phyloP scores from a whole-genome alignment of 2,888 invertebrate species.

The Antitype chi region DNA sequence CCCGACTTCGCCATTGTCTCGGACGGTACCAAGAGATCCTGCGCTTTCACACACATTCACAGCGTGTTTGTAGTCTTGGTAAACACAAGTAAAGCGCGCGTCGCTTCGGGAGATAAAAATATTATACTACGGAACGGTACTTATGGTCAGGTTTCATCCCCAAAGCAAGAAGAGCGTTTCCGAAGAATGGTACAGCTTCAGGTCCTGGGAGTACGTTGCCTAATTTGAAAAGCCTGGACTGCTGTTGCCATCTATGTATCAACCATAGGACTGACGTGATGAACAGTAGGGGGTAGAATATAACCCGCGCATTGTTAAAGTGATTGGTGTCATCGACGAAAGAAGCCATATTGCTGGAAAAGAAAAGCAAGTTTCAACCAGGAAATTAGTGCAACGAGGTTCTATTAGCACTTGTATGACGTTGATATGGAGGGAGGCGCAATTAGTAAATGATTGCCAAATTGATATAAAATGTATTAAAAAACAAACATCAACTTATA shows the following conservation, averaged over 20 bases:
- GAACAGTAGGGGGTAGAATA: constrained; percentile 77
- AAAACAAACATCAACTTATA: no score
- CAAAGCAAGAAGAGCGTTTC: constrained; percentile 92
- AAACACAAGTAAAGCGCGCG: no score
- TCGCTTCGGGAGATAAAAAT: no score
- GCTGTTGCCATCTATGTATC: constrained; percentile 86
- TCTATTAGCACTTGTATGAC: neutral
- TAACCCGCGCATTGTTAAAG: constrained; percentile 63
- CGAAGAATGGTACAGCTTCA: constrained; percentile 92
- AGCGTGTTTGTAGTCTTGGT: no score
- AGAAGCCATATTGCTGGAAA: constrained; percentile 71
- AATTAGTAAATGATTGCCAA: neutral
- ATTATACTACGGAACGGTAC: constrained; percentile 3
- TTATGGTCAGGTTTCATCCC: constrained; percentile 92
- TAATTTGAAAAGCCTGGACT: constrained; percentile 89
- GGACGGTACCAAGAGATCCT: no score
- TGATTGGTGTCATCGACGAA: constrained; percentile 59
- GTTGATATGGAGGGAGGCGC: no score
- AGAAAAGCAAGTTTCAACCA: neutral
- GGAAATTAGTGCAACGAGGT: neutral
- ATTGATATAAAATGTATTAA: no score
- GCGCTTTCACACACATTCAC: no score
- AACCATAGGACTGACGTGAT: constrained; percentile 76
- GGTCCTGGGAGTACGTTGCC: constrained; percentile 94
- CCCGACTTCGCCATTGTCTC: no score